phyloP scores from a whole-genome alignment of 2,113 vertebrate species.

The Anolis sagrei region DNA sequence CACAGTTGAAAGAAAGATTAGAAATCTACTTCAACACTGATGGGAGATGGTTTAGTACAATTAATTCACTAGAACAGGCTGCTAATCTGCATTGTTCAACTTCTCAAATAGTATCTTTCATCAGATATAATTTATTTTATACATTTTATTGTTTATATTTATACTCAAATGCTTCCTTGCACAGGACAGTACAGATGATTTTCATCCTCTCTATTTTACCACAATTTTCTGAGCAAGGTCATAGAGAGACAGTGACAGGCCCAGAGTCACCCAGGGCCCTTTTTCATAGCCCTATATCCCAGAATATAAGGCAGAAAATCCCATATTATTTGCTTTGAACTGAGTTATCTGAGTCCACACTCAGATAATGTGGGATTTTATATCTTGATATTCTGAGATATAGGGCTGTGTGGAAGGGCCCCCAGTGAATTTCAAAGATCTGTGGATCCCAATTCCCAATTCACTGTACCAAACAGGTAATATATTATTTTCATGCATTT shows the following conservation, averaged over 20 bases:
- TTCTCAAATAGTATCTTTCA: slow-evolving; percentile 14
- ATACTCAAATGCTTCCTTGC: not conserved
- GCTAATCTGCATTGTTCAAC: slow-evolving; percentile 34
- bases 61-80: not conserved
- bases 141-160: slow-evolving; percentile 14
- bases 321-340: no score
- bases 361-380: no score
- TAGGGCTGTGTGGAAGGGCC: no score
- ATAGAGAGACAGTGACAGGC: not conserved
- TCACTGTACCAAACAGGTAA: not conserved
- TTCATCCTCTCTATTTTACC: no score
- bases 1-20: not conserved
- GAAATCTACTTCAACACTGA: not conserved
- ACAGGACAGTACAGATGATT: not conserved
- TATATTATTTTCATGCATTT: slow-evolving; percentile 51
- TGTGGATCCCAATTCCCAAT: no score
- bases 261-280: not conserved
- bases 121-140: not conserved
- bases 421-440: not conserved
- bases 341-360: no score
- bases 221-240: not conserved
- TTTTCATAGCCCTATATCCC: no score
- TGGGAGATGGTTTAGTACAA: not conserved
- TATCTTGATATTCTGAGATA: no score
- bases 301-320: no score